A percentile compares a stretch with the other conserved stretches of the same genome.
Evolutionary conservation across 2,797 vertebrate species (phyloP).

Genomic region (Myoxocephalus aenaeus): DNA sequence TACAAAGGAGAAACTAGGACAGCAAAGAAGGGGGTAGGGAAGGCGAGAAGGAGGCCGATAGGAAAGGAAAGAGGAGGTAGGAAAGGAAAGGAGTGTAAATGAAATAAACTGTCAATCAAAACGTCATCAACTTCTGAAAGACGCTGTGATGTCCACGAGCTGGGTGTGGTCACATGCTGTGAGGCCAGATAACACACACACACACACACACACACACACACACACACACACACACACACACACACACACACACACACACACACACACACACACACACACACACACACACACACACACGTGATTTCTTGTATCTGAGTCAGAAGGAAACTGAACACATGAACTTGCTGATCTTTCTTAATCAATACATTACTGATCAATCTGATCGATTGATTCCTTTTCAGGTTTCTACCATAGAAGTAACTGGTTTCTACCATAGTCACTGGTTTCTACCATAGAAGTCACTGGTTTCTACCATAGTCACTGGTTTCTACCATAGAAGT

Average conservation of each 20-base stretch:
- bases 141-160: conserved; percentile 12
- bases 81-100: neutral
- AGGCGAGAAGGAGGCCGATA: neutral
- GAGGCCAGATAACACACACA: conserved; percentile 46
- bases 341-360: too few relatives aligned
- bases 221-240: conserved; percentile 9
- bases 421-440: too few relatives aligned
- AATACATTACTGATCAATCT: too few relatives aligned
- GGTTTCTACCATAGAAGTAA: too few relatives aligned
- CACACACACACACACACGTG: too few relatives aligned
- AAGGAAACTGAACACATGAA: too few relatives aligned
- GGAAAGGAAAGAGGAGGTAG: neutral
- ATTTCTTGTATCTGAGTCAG: too few relatives aligned
- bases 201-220: neutral
- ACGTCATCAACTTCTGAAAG: neutral
- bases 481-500: too few relatives aligned
- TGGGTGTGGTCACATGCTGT: conserved; percentile 62
- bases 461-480: too few relatives aligned
- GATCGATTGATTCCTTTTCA: too few relatives aligned
- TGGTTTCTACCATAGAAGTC: too few relatives aligned
- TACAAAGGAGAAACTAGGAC: too few relatives aligned
- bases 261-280: neutral
- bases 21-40: neutral
- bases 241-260: conserved; percentile 30
- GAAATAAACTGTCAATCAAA: conserved; percentile 29